Base-by-base conservation (phyloP, 2,888 invertebrate species). In the Oligia fasciuncula region DNA sequence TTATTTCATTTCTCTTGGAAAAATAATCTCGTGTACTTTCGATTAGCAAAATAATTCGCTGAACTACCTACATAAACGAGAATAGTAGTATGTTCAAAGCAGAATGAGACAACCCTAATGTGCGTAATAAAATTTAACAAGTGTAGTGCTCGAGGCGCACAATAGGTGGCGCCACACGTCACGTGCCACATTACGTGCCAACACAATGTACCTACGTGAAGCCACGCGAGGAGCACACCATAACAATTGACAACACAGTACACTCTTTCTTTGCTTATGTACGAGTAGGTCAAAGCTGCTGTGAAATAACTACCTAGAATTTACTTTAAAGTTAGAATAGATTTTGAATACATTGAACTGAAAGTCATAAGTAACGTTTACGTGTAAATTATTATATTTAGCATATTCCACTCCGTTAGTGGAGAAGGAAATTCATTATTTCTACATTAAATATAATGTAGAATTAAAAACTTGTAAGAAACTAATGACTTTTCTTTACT, bases 121-220 rank as follows among this genome's bases (percentile, higher is more conserved):
- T 67, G 46, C 67, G 60, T 68, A 77, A 73, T 81, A 77, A 78
- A 80, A 84, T 82, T 72, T 74, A 71, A 79, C 77, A 85, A 85
- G 72, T 69, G 85, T 84, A 85, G 85, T 84, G 43, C 57, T 70
- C 40, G 17, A 4, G 46, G 11, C 9, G 57, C 66, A 84, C 85
- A 85, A 82, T 81, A 82, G 75, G 57, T 75, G 72, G 84, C 63
- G 71, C 85, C 60, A 70, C 82, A 46, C 63, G 70, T 82, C 85
- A 84, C 84, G 84, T 85, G 13, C 46, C 62, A 60, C 46, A 57
- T 63, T 81, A 85, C 85, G 85, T 85, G 78, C 69, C 75, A 73
- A 85, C 85, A 76, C 73, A 57, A 23, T 54, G 29, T 62, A 40
- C n/a, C 40, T 66, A 85, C 77, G 73, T 62, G 71, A n/a, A 23